These are phyloP conservation scores for Tachina grossa DNA, from an alignment of 2,888 invertebrate genomes.

Conservation along the genomic window DNA sequence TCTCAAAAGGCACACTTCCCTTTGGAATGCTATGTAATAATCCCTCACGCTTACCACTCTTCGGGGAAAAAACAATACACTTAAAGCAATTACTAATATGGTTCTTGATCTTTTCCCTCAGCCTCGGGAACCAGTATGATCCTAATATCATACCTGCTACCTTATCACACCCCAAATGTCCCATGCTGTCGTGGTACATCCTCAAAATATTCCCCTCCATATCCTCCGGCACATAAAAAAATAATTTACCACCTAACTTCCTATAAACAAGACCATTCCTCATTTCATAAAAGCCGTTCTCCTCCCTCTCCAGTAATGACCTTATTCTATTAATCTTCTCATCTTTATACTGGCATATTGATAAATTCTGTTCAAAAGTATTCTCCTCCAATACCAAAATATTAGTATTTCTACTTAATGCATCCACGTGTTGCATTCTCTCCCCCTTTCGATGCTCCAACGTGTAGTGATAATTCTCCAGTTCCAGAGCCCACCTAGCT, in stretches of 20 bases:
- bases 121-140: conserved; percentile 31
- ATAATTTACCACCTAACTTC: background rate
- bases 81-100: conserved; percentile 17
- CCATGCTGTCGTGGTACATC: conserved; percentile 7
- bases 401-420: conserved; percentile 5
- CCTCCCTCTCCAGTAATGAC: background rate
- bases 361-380: conserved; percentile 56
- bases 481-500: conserved; percentile 10
- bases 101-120: background rate
- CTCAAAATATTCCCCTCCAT: background rate
- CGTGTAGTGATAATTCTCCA: background rate
- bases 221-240: conserved; percentile 16
- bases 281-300: conserved; percentile 8
- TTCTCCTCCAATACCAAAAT: conserved; percentile 42
- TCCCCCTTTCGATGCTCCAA: conserved; percentile 24
- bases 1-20: conserved; percentile 5
- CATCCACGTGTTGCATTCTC: conserved; percentile 44
- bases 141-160: background rate
- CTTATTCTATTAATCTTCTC: conserved; percentile 1
- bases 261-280: conserved; percentile 2
- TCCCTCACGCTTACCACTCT: conserved; percentile 1
- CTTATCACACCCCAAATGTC: too few species aligned
- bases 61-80: too few species aligned
- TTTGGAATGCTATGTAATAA: conserved; percentile 25
- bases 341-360: conserved; percentile 39